Base-by-base conservation (phyloP, 2,113 vertebrate species). In the Alexandromys fortis region DNA sequence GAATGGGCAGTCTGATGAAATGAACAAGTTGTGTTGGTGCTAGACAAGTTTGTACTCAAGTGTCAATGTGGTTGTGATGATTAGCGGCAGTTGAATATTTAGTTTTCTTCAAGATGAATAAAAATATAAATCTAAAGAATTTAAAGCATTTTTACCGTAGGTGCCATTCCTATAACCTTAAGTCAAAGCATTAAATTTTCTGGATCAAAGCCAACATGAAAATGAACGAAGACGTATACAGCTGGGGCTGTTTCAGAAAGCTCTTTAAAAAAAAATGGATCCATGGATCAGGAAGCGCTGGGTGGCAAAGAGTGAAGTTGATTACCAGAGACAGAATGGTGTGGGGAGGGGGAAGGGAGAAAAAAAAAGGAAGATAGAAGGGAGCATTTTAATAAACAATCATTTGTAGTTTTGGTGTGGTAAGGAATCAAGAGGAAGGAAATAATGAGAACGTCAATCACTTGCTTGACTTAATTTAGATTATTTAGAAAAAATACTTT, bases 401-500 rank as follows among this genome's bases (percentile, higher is more conserved):
- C 35, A 82, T 11, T 2, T 58, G 30, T 19, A 1, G 22, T 63
- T 77, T 91, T 12, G 58, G 11, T 55, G 42, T 35, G 24, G 9
- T 67, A 83, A 65, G 52, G 58, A 91, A 28, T 78, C 75, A n/a
- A 42, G 26, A 91, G 28, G 70, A 75, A 95, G 89, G 49, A 78
- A 96, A 76, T 75, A 94, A 88, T 89, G 47, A 92, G 89, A 82
- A 58, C 10, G 1, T 91, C 11, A 33, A 76, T 92, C 70, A 75
- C 49, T 92, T 89, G 22, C 38, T 91, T 92, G 14, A 14, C 58
- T 95, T 90, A 81, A 90, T 67, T 70, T 65, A 38, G 91, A 52
- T 55, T 94, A 70, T 91, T 92, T n/a, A 91, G 86, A 94, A 91
- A 58, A 96, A 85, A 94, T 89, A 33, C 0, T 83, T 65, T 58